phyloP scores from a whole-genome alignment of 2,888 invertebrate genomes.

The Julus scandinavius region DNA sequence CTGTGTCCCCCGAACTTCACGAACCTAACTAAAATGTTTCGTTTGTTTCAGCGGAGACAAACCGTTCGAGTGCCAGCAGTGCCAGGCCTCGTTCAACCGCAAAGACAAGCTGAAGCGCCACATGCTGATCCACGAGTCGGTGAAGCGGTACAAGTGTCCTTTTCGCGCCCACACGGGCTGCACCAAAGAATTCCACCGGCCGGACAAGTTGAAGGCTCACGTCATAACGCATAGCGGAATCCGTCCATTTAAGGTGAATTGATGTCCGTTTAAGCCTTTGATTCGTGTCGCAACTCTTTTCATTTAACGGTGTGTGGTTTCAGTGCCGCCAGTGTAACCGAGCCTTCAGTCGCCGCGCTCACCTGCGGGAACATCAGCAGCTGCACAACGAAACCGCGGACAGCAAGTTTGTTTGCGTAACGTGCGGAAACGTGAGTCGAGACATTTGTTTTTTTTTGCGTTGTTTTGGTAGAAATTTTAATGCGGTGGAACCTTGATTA shows the following conservation, averaged over 20 bases:
- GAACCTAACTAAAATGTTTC: no score
- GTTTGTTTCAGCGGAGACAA: conserved; percentile 63
- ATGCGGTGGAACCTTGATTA: no score
- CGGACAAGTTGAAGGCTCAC: conserved; percentile 73
- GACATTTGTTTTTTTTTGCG: background rate
- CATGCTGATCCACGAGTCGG: conserved; percentile 73
- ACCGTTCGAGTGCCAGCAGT: conserved; percentile 70
- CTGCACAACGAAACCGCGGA: conserved; percentile 62
- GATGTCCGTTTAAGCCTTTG: background rate
- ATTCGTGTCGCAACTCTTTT: background rate
- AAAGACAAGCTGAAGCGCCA: conserved; percentile 76
- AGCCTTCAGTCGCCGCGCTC: conserved; percentile 65
- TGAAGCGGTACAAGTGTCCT: conserved; percentile 74
- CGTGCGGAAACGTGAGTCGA: conserved; percentile 51
- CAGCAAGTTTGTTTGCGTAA: conserved; percentile 62
- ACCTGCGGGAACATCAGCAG: conserved; percentile 65
- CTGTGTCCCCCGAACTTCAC: no score
- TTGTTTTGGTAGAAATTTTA: no score
- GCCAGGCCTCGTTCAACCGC: conserved; percentile 73
- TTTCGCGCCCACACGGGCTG: conserved; percentile 73
- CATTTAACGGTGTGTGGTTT: background rate
- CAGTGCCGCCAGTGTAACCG: conserved; percentile 65
- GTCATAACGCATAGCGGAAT: conserved; percentile 72
- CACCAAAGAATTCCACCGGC: conserved; percentile 74
- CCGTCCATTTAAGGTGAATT: conserved; percentile 61